A percentile compares a stretch with the other conserved stretches of the same genome.
Evolutionary conservation across 2,113 vertebrate species (phyloP).

Genomic region (Corydoras sp.): DNA sequence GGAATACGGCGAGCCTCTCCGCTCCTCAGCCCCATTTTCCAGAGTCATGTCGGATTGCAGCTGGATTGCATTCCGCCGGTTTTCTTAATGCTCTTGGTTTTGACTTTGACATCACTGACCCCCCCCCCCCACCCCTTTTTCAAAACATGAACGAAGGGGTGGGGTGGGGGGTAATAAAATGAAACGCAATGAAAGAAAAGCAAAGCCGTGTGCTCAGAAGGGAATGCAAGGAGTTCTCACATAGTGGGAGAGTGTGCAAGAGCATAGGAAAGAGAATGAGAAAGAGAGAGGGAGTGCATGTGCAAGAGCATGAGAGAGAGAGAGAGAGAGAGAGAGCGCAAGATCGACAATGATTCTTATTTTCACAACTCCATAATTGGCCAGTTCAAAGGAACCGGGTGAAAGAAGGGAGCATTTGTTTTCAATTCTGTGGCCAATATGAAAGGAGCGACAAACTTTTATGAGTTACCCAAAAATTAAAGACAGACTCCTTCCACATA

Average conservation of each 20-base stretch:
- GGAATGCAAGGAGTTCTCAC: not conserved
- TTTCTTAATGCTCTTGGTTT: constrained; percentile 97
- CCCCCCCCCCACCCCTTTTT: constrained; percentile 60
- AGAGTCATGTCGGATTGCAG: constrained; percentile 97
- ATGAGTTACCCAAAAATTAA: constrained; percentile 92
- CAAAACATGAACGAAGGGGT: constrained; percentile 49
- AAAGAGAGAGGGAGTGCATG: constrained; percentile 59
- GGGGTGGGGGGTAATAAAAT: constrained; percentile 17
- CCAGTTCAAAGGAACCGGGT: constrained; percentile 82
- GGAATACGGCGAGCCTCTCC: constrained; percentile 98
- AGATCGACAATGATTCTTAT: constrained; percentile 74
- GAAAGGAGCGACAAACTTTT: constrained; percentile 81
- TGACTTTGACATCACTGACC: constrained; percentile 97
- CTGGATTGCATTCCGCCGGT: constrained; percentile 96
- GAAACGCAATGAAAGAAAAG: constrained; percentile 15
- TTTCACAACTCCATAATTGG: constrained; percentile 98
- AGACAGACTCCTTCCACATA: constrained; percentile 84
- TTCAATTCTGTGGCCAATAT: constrained; percentile 80
- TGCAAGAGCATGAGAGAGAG: constrained; percentile 50
- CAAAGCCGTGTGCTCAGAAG: constrained; percentile 21
- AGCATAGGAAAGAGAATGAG: constrained; percentile 18
- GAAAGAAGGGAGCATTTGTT: constrained; percentile 80
- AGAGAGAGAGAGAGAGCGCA: constrained; percentile 61
- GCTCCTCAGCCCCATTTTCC: constrained; percentile 95
- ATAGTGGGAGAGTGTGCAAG: not conserved